phyloP scores from a whole-genome alignment of 2,797 vertebrate species.

The Coracias cyanogaster region DNA sequence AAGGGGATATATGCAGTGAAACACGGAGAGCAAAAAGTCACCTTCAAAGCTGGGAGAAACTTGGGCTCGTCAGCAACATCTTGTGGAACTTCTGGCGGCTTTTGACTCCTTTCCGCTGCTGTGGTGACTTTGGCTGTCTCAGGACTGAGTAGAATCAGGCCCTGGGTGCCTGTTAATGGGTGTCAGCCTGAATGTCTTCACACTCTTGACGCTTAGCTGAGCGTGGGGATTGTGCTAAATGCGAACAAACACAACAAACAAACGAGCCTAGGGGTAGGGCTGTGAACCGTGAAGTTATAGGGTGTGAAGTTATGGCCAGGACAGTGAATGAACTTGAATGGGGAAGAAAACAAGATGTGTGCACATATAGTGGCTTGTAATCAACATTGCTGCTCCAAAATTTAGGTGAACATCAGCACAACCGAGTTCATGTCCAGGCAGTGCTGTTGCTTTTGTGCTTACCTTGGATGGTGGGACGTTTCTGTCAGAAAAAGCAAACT shows the following conservation, averaged over 20 bases:
- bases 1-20: fast-evolving
- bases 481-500: background rate
- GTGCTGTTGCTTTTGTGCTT: background rate
- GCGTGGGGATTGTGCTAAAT: background rate
- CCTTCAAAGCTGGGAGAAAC: background rate
- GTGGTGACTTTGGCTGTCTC: background rate
- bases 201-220: background rate
- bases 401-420: background rate
- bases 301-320: background rate
- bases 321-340: background rate
- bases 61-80: background rate
- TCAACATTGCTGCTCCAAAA: background rate
- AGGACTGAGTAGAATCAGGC: background rate
- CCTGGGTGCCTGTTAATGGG: background rate
- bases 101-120: background rate
- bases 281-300: background rate
- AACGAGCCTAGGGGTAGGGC: background rate
- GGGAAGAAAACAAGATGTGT: background rate
- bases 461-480: background rate
- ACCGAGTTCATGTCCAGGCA: fast-evolving
- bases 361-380: background rate
- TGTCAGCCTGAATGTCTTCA: background rate
- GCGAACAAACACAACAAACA: background rate
- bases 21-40: background rate
- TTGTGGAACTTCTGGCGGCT: background rate